Evolutionary conservation across 2,113 vertebrate species (phyloP), one percentile per base, ranked within the genome.

Genomic region (Myodes glareolus): DNA sequence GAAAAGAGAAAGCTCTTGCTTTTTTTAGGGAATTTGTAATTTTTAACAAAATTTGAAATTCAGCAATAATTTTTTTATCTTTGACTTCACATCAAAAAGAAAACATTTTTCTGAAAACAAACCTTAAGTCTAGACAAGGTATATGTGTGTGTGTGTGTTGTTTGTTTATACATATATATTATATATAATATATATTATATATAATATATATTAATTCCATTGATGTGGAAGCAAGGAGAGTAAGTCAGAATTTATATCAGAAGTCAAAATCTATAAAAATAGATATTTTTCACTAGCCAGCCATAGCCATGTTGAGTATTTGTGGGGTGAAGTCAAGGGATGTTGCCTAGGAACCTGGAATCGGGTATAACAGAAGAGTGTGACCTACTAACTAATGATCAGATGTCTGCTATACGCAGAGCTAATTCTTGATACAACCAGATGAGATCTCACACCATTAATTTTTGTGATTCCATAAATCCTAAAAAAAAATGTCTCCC

Each of bases 21-120:
- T 80, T 8, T 88, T 92, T 81, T 80, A 70, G 55, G 52, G 10
- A 7, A n/a, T 75, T 96, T 88, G 39, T 84, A 47, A 58, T 47
- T 95, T 65, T 67, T 94, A 92, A 67, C 42, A 67, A 92, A 58
- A 81, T 76, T 88, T 84, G 33, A 45, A 94, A 89, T 70, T 93
- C 45, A 75, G 33, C 75, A 85, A 55, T 93, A 65, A 19, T 81
- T 85, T 72, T 65, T 92, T 47, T 21, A 76, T 87, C 72, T n/a
- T n/a, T 63, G 0, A 78, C 93, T 94, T 94, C 45, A 86, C 16
- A 68, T 92, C 36, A 85, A 88, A 96, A 86, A 36, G 82, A 96
- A 84, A 76, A 85, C 31, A 73, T n/a, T 95, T 92, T 8, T 52
- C 31, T 58, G 81, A 82, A 89, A 14, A 75, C 61, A 89, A 47